These are phyloP conservation scores for Zhuqinia jingwanae DNA, from an alignment of 2,888 invertebrate genomes.

Conservation along the genomic window DNA sequence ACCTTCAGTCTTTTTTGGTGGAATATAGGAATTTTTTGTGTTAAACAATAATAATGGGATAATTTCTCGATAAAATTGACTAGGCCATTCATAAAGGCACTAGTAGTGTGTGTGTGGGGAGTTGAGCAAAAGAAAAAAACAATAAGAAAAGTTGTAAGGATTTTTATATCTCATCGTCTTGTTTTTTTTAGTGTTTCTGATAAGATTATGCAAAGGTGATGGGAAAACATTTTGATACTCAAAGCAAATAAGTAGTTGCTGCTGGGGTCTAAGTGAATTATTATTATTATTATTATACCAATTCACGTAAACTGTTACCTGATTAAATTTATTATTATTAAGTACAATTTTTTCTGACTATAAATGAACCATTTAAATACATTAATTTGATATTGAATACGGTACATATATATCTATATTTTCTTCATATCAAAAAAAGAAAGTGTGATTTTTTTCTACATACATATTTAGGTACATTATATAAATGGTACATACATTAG, in stretches of 20 bases:
- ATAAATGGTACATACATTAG: no score
- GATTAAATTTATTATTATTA: slow-evolving; percentile 9
- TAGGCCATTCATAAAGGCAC: neutral
- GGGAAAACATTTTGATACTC: slow-evolving; percentile 6
- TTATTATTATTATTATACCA: no score
- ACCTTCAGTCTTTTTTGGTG: neutral
- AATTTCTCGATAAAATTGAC: neutral
- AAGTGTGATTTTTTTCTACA: slow-evolving; percentile 20
- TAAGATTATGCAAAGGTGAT: neutral
- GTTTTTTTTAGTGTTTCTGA: neutral
- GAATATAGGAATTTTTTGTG: slow-evolving; percentile 4
- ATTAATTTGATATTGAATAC: no score
- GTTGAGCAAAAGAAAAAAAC: no score
- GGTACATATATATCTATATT: no score
- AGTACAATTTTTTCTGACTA: no score
- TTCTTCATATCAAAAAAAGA: slow-evolving; percentile 22
- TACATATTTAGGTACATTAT: no score
- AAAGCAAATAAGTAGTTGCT: neutral
- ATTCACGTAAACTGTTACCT: slow-evolving; percentile 12
- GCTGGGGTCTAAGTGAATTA: neutral
- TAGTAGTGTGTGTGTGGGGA: neutral
- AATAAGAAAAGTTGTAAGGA: no score
- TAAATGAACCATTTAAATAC: no score
- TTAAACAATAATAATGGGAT: neutral
- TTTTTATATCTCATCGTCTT: neutral